Base-by-base conservation (phyloP, 1,140 invertebrate genomes). In the Nautilus pompilius region DNA sequence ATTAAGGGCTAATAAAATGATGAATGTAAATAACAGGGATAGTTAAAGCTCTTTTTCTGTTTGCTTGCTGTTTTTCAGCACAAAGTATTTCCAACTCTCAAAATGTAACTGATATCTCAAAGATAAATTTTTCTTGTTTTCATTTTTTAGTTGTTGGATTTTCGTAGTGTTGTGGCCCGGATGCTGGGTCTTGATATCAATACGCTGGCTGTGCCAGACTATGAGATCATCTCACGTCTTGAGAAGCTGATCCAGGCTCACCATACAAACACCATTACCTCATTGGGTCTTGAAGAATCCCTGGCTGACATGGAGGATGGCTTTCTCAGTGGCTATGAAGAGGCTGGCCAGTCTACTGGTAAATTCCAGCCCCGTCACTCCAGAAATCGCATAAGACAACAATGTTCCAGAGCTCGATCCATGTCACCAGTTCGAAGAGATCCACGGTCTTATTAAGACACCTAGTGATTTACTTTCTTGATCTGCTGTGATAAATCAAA, bases 161-260 rank as follows among this genome's bases (percentile, higher is more conserved):
- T 83, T 67, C 75, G 82, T 33, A 69, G 59, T 54, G 80, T 82
- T 13, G 70, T 83, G 5, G 68, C 79, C 0, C 68, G 82, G 29
- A 83, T 83, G 81, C 69, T 83, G 28, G 81, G 81, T 24, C 67
- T 83, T 6, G 80, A 83, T 51, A 72, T 82, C 28, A 80, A 74
- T 54, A 75, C 81, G 0, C 65, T 83, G 58, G 81, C 81, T 8
- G 73, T 83, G 6, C 80, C 81, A 8, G 80, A 83, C 66, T 83
- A 82, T 51, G 82, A 83, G 58, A 78, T 83, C 58, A 82, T 82
- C 55, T 73, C 76, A 8, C 74, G 81, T 29, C 66, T 83, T 24
- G 81, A 83, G 62, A 79, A 78, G 51, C 70, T 83, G 26, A 80
- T 83, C 54, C 68, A 78, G 34, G 75, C 79, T n/a, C 77, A 80